Evolutionary conservation across 2,888 invertebrate genomes (phyloP), one percentile per base, ranked within the genome.

Genomic region (Ophion slaviceki): DNA sequence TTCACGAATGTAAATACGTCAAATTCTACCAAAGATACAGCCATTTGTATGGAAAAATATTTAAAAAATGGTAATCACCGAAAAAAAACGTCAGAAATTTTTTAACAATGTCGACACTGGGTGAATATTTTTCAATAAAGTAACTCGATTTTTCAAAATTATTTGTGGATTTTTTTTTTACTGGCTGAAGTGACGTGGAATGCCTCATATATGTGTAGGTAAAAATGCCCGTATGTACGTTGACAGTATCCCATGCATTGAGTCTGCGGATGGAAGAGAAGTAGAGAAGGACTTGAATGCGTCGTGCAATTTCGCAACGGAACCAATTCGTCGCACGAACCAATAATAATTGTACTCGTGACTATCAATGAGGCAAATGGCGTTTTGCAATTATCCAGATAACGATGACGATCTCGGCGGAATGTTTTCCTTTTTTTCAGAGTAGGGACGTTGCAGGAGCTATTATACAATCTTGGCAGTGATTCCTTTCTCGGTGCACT

Each of bases 271-370:
- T 61, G 24, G 7, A 61, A 24, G 10, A 4, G 20, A 10, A 10
- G 24, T 0, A 24, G 20, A 61, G 17, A 17, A 64, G 24, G 64
- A 36, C 62, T 70, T 53, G 70, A 80, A 80, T 57, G 80, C 64
- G 20, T 40, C 8, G 40, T 40, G 67, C 78, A 68, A 67, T 70
- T 64, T 40, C 57, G 64, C 79, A 70, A 45, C 75, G 40, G 28
- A 64, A 76, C 64, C 79, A 80, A 82, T 82, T 82, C 72, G 77
- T 74, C 80, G 62, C 80, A 10, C 14, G 76, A 71, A 71, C 2
- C n/a, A 40, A 74, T 77, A 80, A 66, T 80, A 28, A 74, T 82
- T 74, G 40, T 74, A 72, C 68, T 68, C 67, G 59, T 32, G 74
- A 77, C 62, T 68, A 77, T 74, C 82, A 62, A 80, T 77, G 67